phyloP scores from a whole-genome alignment of 1,140 invertebrate genomes.

The Coboldia fuscipes region DNA sequence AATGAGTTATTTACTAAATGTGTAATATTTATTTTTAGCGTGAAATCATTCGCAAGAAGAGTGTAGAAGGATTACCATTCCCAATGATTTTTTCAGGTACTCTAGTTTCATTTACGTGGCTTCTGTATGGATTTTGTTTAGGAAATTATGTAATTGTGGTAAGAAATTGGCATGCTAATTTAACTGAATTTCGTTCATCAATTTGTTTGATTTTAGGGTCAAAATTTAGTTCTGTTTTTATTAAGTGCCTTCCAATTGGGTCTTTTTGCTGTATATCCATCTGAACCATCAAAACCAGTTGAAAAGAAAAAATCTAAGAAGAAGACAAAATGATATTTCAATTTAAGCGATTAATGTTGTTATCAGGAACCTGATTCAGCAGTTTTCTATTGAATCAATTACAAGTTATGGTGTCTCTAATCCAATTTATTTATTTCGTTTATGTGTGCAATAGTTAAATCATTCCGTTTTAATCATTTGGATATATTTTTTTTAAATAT shows the following conservation, averaged over 20 bases:
- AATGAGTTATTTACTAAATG: not conserved
- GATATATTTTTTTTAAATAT: too few species aligned
- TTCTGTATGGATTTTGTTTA: slow-evolving; percentile 58
- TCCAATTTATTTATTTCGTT: too few species aligned
- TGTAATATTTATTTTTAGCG: slow-evolving; percentile 23
- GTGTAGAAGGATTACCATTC: slow-evolving; percentile 57
- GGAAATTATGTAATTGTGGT: slow-evolving; percentile 56
- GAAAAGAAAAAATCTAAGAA: slow-evolving; percentile 11
- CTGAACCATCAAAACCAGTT: slow-evolving; percentile 20
- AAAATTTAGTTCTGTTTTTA: slow-evolving; percentile 39
- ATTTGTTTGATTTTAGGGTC: slow-evolving; percentile 31
- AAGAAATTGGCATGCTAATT: slow-evolving; percentile 17
- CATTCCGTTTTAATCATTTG: too few species aligned
- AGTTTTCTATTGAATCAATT: too few species aligned
- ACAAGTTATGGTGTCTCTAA: too few species aligned
- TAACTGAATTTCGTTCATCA: slow-evolving; percentile 4
- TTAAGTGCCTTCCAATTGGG: slow-evolving; percentile 35
- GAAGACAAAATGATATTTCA: too few species aligned
- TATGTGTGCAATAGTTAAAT: too few species aligned
- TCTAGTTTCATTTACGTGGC: slow-evolving; percentile 52
- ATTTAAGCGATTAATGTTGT: too few species aligned
- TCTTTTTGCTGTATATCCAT: slow-evolving; percentile 42
- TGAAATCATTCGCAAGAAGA: slow-evolving; percentile 49
- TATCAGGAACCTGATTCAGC: too few species aligned
- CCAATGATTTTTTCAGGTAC: slow-evolving; percentile 58